phyloP scores from a whole-genome alignment of 2,888 invertebrate species.

The Cremastinae sp. region DNA sequence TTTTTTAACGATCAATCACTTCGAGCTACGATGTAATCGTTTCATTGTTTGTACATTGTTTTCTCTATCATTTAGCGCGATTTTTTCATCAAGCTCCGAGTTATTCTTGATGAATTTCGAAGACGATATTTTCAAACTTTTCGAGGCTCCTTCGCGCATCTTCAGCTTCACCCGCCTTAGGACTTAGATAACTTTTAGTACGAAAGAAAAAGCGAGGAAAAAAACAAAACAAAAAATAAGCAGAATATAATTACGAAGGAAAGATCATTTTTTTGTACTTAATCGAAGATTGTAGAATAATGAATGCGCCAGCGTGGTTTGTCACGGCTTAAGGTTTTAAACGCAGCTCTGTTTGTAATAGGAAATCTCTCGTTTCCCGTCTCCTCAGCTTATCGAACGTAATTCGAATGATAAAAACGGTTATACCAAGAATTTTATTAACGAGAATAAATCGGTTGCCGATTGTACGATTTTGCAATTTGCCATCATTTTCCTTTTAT shows the following conservation, averaged over 20 bases:
- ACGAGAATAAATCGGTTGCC: no score
- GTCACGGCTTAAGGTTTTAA: conserved; percentile 60
- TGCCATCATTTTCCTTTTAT: conserved; percentile 4
- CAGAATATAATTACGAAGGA: no score
- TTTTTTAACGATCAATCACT: no score
- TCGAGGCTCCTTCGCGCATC: conserved; percentile 62
- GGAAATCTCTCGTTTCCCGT: conserved; percentile 64
- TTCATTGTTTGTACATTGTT: no score
- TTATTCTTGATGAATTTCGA: no score
- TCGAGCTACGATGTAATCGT: no score
- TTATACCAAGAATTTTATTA: conserved; percentile 9
- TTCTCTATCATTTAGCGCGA: no score
- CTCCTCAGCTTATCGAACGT: conserved; percentile 46
- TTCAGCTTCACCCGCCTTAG: conserved; percentile 72
- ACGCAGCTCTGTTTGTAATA: conserved; percentile 52
- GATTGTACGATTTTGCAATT: conserved; percentile 21
- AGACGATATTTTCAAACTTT: no score
- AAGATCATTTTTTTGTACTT: conserved; percentile 78
- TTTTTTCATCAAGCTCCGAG: no score
- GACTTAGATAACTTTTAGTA: conserved; percentile 70
- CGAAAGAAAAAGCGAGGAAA: conserved; percentile 65
- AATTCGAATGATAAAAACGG: conserved; percentile 1
- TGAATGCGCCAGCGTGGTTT: conserved; percentile 59
- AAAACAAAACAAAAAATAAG: conserved; percentile 62
- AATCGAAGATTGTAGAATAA: conserved; percentile 68